A percentile compares a stretch with the other conserved stretches of the same genome.
phyloP scores from a whole-genome alignment of 1,140 invertebrate genomes.

The Diorhabda sublineata region DNA sequence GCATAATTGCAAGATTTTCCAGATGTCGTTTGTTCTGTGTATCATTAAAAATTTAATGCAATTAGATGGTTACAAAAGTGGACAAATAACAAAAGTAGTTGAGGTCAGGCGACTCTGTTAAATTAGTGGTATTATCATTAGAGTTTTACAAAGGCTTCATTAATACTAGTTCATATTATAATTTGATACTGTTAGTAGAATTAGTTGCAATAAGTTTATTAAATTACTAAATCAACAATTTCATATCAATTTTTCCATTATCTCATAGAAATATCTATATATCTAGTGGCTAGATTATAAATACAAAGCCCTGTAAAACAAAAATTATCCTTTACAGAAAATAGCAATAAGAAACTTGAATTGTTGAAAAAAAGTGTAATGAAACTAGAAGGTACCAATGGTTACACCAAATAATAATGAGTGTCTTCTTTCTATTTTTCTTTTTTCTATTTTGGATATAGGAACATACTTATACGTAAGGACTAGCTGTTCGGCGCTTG shows the following conservation, averaged over 20 bases:
- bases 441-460: too few species aligned
- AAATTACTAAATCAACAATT: not conserved
- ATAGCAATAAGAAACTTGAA: too few species aligned
- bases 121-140: slow-evolving; percentile 14
- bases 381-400: too few species aligned
- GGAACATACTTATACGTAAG: too few species aligned
- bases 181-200: not conserved
- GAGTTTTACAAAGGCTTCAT: slow-evolving; percentile 12
- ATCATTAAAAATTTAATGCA: slow-evolving; percentile 15
- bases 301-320: too few species aligned
- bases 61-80: slow-evolving; percentile 7
- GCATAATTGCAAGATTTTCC: slow-evolving; percentile 22
- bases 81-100: slow-evolving; percentile 17
- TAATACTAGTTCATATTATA: slow-evolving; percentile 9
- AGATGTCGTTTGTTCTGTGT: slow-evolving; percentile 16
- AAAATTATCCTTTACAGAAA: too few species aligned
- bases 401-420: too few species aligned
- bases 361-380: too few species aligned
- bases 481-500: too few species aligned
- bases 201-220: slow-evolving; percentile 3
- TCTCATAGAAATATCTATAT: not conserved
- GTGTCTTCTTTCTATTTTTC: too few species aligned
- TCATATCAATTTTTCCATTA: not conserved
- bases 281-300: too few species aligned
- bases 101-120: slow-evolving; percentile 14